These are phyloP conservation scores for Piezodorus guildinii DNA, from an alignment of 1,140 invertebrate species.

Conservation along the genomic window DNA sequence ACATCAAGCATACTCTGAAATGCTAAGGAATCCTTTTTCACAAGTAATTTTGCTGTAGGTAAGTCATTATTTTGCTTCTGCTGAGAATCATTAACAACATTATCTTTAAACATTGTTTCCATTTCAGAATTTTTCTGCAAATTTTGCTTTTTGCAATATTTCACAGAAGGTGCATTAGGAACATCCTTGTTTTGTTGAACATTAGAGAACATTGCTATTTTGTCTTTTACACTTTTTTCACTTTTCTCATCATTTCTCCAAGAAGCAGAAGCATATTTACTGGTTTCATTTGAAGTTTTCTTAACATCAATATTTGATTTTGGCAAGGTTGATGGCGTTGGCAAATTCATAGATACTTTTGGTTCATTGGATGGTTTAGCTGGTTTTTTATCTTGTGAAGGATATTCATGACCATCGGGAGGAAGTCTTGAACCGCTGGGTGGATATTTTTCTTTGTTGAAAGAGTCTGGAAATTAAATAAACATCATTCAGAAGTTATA, in stretches of 20 bases:
- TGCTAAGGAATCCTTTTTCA: conserved; percentile 18
- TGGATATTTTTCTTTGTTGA: conserved; percentile 24
- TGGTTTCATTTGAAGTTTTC: no score
- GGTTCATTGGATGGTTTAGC: neutral
- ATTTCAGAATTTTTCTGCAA: neutral
- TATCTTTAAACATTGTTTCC: neutral
- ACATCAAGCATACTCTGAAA: conserved; percentile 29
- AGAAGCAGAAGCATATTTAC: neutral
- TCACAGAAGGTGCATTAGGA: neutral
- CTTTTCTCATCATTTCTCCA: conserved; percentile 60
- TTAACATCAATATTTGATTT: no score
- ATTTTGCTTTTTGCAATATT: neutral
- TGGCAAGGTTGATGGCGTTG: no score
- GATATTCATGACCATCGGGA: conserved; percentile 80
- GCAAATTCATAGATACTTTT: no score
- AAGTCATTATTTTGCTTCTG: neutral
- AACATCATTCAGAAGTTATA: no score
- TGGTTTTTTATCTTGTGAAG: conserved; percentile 37
- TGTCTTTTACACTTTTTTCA: conserved; percentile 67
- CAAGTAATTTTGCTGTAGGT: neutral
- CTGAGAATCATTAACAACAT: neutral
- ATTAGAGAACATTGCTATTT: conserved; percentile 74
- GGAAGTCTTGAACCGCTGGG: conserved; percentile 53
- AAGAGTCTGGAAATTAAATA: neutral
- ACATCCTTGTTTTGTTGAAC: neutral